These are phyloP conservation scores for Ranitomeya imitator DNA, from an alignment of 2,113 vertebrate species.

Conservation along the genomic window DNA sequence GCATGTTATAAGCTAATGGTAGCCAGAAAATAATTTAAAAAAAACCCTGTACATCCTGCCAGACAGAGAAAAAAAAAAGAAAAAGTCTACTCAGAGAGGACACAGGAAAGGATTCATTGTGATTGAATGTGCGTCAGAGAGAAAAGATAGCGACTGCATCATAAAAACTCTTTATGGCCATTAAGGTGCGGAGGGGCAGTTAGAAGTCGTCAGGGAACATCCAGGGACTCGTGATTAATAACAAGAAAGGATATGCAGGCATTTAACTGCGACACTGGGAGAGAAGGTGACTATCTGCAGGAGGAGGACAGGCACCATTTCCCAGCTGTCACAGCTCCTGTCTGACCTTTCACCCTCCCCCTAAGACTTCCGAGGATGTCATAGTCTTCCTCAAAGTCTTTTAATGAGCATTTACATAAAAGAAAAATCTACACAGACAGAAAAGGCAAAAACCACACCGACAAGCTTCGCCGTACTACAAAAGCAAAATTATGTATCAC, in stretches of 20 bases:
- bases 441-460: neutral
- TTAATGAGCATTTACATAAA: neutral
- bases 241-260: slow-evolving; percentile 58
- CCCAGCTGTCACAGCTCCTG: slow-evolving; percentile 14
- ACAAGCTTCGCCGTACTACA: neutral
- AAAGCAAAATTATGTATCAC: neutral
- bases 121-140: slow-evolving; percentile 54
- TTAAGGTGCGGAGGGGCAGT: slow-evolving; percentile 64
- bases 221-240: slow-evolving; percentile 66
- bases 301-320: slow-evolving; percentile 2
- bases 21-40: neutral
- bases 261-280: slow-evolving; percentile 27
- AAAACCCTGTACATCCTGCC: neutral
- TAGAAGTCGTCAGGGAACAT: slow-evolving; percentile 62
- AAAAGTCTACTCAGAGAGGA: neutral
- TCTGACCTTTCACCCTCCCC: slow-evolving; percentile 15
- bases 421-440: neutral
- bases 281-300: slow-evolving; percentile 22
- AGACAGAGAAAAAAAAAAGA: neutral
- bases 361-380: neutral
- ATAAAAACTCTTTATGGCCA: slow-evolving; percentile 67
- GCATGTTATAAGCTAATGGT: neutral
- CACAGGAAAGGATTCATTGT: slow-evolving; percentile 36
- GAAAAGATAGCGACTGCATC: slow-evolving; percentile 57
- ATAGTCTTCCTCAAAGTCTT: neutral